Base-by-base conservation (phyloP, 2,888 invertebrate species). In the Coronaproctus castanopsis region DNA sequence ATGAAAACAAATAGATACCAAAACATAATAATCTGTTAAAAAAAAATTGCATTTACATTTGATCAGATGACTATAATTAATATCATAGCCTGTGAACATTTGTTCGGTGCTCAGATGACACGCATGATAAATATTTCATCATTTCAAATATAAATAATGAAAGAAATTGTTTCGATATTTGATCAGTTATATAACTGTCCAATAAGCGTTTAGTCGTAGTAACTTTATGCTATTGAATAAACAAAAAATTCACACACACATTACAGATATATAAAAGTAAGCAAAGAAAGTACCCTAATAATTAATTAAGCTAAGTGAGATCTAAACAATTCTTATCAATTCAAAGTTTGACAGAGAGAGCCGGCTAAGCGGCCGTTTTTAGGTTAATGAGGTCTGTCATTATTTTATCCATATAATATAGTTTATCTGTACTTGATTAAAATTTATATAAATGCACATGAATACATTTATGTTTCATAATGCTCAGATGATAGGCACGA, bases 361-460 rank as follows among this genome's bases (percentile, higher is more conserved):
- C n/a, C n/a, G n/a, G n/a, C n/a, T n/a, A n/a, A n/a, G n/a, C n/a
- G n/a, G n/a, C n/a, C n/a, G n/a, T n/a, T n/a, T n/a, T n/a, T n/a
- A n/a, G n/a, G n/a, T n/a, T n/a, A 57, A 52, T 36, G 18, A 36
- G 21, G 14, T 18, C 2, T 23, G 21, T 3, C 3, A 23, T 18
- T 24, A 24, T 54, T 10, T 21, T 36, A 55, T 21, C 36, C 58
- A 58, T 48, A 54, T 24, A 52, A 14, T 8, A 18, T 2, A 53
- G 8, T n/a, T 58, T 5, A 14, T 22, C 3, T 50, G 3, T 1
- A n/a, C 20, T 19, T 1, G 19, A n/a, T 55, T 21, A 14, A 53
- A 52, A 50, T 55, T 54, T 62, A 60, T 61, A 58, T 59, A 61
- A 61, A 62, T 61, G 61, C 59, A 60, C 61, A 62, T 58, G 58